Conservation (phyloP, 1,140 invertebrate species). For the Halesus radiatus region DNA sequence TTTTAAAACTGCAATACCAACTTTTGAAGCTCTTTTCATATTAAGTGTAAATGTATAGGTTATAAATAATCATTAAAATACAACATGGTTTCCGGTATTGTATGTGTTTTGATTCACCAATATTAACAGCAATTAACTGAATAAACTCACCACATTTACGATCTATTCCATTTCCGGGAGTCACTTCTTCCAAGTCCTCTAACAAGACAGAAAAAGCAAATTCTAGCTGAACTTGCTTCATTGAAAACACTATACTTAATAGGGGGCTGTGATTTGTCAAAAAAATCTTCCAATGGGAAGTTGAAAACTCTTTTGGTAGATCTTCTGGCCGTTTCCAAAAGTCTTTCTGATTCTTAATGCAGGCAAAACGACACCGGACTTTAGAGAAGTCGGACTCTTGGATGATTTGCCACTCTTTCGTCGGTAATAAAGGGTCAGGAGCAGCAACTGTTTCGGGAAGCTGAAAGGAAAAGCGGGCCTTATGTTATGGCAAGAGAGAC, state of each 20-base stretch:
- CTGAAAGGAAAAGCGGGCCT: conserved; percentile 45
- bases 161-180: conserved; percentile 46
- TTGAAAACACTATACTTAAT: conserved; percentile 45
- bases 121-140: neutral
- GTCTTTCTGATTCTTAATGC: conserved; percentile 55
- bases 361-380: conserved; percentile 54
- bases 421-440: conserved; percentile 58
- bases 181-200: conserved; percentile 55
- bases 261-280: conserved; percentile 46
- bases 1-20: no score
- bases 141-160: conserved; percentile 39
- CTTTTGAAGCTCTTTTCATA: no score
- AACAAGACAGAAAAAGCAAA: conserved; percentile 59
- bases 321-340: conserved; percentile 37
- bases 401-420: conserved; percentile 61
- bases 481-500: no score
- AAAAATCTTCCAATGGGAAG: conserved; percentile 48
- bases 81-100: no score
- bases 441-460: conserved; percentile 54
- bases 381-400: conserved; percentile 61
- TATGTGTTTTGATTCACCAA: no score
- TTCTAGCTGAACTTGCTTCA: conserved; percentile 59
- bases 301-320: conserved; percentile 43
- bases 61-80: no score
- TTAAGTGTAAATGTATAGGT: no score